Evolutionary conservation across 2,797 vertebrate genomes (phyloP).

Genomic region (Jordanella pulchra): DNA sequence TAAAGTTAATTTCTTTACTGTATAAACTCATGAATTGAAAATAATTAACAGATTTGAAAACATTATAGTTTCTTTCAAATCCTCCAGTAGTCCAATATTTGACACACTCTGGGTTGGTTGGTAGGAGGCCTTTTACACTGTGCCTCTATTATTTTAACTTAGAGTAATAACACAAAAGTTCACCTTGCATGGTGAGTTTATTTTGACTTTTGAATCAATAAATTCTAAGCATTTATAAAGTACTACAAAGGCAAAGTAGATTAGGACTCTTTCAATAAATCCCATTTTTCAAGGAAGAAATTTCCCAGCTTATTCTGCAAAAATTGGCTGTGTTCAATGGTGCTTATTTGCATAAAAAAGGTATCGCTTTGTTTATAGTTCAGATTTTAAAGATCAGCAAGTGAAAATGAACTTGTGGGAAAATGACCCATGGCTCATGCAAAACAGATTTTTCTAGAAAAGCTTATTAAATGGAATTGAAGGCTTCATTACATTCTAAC

Average conservation of each 20-base stretch:
- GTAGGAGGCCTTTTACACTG: conserved; percentile 16
- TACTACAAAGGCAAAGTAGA: neutral
- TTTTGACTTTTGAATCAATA: neutral
- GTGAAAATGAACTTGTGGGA: neutral
- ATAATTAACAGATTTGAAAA: conserved; percentile 53
- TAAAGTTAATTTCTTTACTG: conserved; percentile 43
- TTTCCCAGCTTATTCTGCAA: too few species aligned
- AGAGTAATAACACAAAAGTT: neutral
- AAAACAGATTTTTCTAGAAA: neutral
- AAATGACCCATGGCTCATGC: neutral
- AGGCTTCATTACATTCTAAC: neutral
- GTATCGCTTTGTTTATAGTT: neutral
- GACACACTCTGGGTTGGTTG: neutral
- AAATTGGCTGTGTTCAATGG: too few species aligned
- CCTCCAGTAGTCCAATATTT: neutral
- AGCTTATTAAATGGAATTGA: neutral
- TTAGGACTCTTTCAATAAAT: too few species aligned
- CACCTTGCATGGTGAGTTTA: too few species aligned
- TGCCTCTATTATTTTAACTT: neutral
- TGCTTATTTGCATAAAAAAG: neutral
- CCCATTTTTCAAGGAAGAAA: too few species aligned
- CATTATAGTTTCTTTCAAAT: neutral
- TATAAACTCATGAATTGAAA: conserved; percentile 75
- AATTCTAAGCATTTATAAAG: neutral
- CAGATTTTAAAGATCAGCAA: neutral